Conservation (phyloP, 2,888 invertebrate genomes). For the Octonoba sinensis region DNA sequence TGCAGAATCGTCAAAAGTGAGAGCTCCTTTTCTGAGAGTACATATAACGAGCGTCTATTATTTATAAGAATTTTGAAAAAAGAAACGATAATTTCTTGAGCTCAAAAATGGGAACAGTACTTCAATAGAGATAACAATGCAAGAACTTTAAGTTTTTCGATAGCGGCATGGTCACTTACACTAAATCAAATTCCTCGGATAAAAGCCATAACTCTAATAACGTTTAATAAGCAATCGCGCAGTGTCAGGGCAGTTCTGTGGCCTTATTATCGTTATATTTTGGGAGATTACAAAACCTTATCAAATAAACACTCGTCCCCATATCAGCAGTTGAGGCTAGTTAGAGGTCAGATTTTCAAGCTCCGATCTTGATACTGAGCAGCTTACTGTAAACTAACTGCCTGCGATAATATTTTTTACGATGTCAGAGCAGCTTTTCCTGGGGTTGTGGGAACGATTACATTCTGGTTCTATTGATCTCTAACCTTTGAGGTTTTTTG, state of each 20-base stretch:
- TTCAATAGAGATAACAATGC: too few species aligned
- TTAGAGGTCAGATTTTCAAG: conserved; percentile 35
- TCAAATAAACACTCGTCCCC: conserved; percentile 49
- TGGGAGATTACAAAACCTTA: conserved; percentile 53
- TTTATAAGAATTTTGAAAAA: too few species aligned
- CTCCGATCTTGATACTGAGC: conserved; percentile 38
- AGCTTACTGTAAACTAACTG: conserved; percentile 50
- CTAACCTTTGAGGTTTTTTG: conserved; percentile 30
- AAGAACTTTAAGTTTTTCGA: not conserved
- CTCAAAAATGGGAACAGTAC: too few species aligned
- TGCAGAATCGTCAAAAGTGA: too few species aligned
- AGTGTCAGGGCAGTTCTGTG: conserved; percentile 7
- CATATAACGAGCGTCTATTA: too few species aligned
- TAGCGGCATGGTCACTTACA: conserved; percentile 7
- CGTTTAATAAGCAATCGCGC: conserved; percentile 38
- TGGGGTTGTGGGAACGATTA: conserved; percentile 46
- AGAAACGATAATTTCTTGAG: too few species aligned
- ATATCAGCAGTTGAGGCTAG: conserved; percentile 33
- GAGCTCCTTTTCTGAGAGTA: too few species aligned
- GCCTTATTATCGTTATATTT: conserved; percentile 54
- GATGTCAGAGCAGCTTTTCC: conserved; percentile 16
- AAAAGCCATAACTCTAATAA: conserved; percentile 24
- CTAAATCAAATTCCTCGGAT: conserved; percentile 43
- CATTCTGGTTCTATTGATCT: conserved; percentile 8
- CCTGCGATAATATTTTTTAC: conserved; percentile 46